Percentiles rank a stretch among this genome's conserved stretches.
These are phyloP conservation scores for Orthosia incerta DNA, from an alignment of 2,888 invertebrate species.

Conservation along the genomic window DNA sequence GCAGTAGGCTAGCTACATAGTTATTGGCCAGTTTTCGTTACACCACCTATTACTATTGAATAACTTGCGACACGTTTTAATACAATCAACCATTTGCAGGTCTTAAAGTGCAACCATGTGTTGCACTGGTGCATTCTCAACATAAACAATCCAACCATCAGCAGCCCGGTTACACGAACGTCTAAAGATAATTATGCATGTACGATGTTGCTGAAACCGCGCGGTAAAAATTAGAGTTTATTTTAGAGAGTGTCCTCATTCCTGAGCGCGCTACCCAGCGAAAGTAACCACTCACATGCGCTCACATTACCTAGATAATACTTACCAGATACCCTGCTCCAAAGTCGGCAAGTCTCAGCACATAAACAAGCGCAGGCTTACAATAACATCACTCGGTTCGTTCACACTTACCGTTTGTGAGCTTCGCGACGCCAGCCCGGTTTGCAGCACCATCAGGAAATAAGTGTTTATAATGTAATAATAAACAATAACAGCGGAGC, in stretches of 20 bases:
- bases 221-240: slow-evolving; percentile 83
- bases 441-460: slow-evolving; percentile 75
- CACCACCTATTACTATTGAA: slow-evolving; percentile 48
- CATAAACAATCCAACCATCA: slow-evolving; percentile 60
- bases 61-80: slow-evolving; percentile 55
- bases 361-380: slow-evolving; percentile 67
- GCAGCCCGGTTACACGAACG: slow-evolving; percentile 54
- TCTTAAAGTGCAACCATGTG: slow-evolving; percentile 51
- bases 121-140: slow-evolving; percentile 57
- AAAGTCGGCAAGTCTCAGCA: slow-evolving; percentile 49
- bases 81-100: slow-evolving; percentile 37
- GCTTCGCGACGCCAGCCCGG: slow-evolving; percentile 68
- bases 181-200: slow-evolving; percentile 58
- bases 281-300: slow-evolving; percentile 80
- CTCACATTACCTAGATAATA: slow-evolving; percentile 77
- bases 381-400: slow-evolving; percentile 67
- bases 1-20: slow-evolving; percentile 1
- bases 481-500: slow-evolving; percentile 80
- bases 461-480: slow-evolving; percentile 71
- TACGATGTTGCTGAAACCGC: slow-evolving; percentile 69
- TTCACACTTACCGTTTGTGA: slow-evolving; percentile 81
- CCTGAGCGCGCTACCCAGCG: slow-evolving; percentile 77
- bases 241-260: slow-evolving; percentile 87
- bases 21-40: slow-evolving; percentile 56
- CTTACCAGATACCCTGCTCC: slow-evolving; percentile 69